These are phyloP conservation scores for Dorcus parallelipipedus DNA, from an alignment of 2,888 invertebrate genomes.

Conservation along the genomic window DNA sequence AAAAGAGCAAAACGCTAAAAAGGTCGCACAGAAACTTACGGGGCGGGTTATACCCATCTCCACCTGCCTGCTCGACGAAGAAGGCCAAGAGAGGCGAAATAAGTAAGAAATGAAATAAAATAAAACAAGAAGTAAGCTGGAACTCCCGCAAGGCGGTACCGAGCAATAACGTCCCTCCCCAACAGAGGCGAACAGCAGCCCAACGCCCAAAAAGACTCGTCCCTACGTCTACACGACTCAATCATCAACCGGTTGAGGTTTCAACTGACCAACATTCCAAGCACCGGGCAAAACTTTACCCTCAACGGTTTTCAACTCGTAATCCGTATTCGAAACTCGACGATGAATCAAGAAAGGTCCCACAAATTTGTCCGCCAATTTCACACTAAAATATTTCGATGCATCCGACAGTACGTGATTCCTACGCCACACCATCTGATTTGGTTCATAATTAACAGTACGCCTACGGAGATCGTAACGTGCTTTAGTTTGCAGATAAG, in stretches of 20 bases:
- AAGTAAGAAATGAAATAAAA: no score
- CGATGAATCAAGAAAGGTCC: background rate
- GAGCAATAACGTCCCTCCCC: no score
- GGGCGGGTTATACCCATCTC: no score
- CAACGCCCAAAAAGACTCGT: no score
- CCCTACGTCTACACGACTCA: no score
- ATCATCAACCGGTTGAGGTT: background rate
- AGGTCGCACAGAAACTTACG: no score
- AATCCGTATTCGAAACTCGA: background rate
- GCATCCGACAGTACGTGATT: constrained; percentile 22
- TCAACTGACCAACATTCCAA: background rate
- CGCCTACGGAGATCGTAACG: constrained; percentile 16
- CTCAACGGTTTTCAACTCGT: background rate
- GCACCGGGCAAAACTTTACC: background rate
- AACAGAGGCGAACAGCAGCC: no score
- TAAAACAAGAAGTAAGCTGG: no score
- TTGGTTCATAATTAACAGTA: constrained; percentile 5
- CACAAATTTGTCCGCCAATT: constrained; percentile 27
- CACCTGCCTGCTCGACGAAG: no score
- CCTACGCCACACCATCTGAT: constrained; percentile 20
- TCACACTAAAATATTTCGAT: constrained; percentile 18
- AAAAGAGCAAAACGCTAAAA: no score
- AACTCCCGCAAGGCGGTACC: no score
- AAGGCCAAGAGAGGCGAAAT: no score
- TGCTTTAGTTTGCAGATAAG: background rate